A percentile compares a stretch with the other conserved stretches of the same genome.
Conservation (phyloP, 2,113 vertebrate species). For the Marmota monax region DNA sequence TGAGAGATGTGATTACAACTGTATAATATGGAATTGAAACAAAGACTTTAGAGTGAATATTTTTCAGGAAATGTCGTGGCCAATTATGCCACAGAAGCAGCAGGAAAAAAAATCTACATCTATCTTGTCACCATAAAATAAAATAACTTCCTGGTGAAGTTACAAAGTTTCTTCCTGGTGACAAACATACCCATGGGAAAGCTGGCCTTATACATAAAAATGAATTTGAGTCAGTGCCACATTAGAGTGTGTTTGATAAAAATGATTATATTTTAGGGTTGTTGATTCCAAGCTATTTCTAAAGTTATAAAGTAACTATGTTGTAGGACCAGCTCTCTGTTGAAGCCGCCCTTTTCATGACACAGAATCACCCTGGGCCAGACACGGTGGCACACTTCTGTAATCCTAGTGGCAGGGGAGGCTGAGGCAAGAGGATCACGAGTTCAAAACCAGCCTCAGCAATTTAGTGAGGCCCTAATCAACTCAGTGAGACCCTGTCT, state of each 20-base stretch:
- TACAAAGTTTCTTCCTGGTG: background rate
- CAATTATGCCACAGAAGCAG: background rate
- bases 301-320: constrained; percentile 15
- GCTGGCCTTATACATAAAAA: background rate
- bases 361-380: background rate
- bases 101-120: background rate
- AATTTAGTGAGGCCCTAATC: too few species aligned
- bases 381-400: too few species aligned
- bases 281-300: background rate
- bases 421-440: too few species aligned
- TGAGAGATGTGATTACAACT: background rate
- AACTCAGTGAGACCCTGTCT: too few species aligned
- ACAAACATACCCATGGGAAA: background rate
- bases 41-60: background rate
- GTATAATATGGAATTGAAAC: background rate
- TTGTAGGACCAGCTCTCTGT: background rate
- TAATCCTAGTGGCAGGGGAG: too few species aligned
- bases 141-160: background rate
- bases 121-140: background rate
- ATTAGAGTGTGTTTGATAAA: background rate
- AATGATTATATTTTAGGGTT: background rate
- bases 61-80: background rate
- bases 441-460: too few species aligned
- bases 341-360: background rate
- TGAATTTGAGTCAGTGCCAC: background rate